Base-by-base conservation (phyloP, 2,113 vertebrate species). In the Tretioscincus oriximinensis region DNA sequence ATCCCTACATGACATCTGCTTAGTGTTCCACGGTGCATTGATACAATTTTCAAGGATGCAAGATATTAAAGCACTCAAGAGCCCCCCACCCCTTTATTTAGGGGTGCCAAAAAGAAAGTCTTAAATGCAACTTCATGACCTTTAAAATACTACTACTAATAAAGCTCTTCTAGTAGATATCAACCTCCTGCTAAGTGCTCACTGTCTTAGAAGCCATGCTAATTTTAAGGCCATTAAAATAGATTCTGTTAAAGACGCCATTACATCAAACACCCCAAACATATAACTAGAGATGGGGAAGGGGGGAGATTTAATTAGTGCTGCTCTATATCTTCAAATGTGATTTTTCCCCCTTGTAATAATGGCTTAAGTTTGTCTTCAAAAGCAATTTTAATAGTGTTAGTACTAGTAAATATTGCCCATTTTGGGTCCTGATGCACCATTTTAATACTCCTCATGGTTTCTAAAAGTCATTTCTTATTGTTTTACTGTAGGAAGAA, bases 321-420 rank as follows among this genome's bases (percentile, higher is more conserved):
- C 86, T 94, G 91, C 87, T 95, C 93, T 95, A 73, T 93, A 91
- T 95, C 92, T 94, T 9, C 2, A 94, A 91, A 93, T 92, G 89
- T 89, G 91, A 89, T 26, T 31, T 12, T 58, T 91, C 93, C 90
- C 91, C 90, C 90, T 78, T 86, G 92, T 94, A 95, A 95, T 95
- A 95, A 96, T 94, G 93, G 91, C 80, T 88, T 88, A 93, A 94
- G 90, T 95, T 96, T 95, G 92, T 94, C 94, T 96, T 95, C 93
- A 96, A 95, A 95, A 95, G 93, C 91, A 93, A 86, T 95, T 93
- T 93, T 94, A 95, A 94, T 95, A 93, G 91, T 90, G 91, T 18
- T 95, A 96, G 95, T 94, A 93, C 93, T 93, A 93, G 95, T 95
- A 96, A 96, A 95, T 95, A 95, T 95, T 95, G 94, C 93, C 95